Base-by-base conservation (phyloP, 2,888 invertebrate species). In the Mimas tiliae region DNA sequence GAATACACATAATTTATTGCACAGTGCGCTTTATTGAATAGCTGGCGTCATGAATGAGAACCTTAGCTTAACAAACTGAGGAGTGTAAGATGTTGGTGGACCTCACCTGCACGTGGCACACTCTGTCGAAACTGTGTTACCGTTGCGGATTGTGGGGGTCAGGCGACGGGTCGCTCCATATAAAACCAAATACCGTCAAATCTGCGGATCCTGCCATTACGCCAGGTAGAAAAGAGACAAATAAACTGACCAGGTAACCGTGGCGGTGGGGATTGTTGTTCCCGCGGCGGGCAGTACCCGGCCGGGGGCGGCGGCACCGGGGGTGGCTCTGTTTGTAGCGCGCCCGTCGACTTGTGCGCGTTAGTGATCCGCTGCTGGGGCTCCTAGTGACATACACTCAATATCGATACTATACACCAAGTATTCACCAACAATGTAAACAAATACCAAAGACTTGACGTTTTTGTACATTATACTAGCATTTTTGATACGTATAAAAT, bases 291-390 rank as follows among this genome's bases (percentile, higher is more conserved):
- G 53, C 79, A 78, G 78, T 90, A 91, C 67, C 83, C 76, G n/a
- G 79, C 82, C 0, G 92, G 91, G 0, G 90, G 91, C 63, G 92
- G 92, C 0, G 92, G 91, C 48, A 91, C 88, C 0, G 92, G 92
- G n/a, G 91, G 92, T 6, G 89, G 85, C 69, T 84, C 83, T 19
- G 50, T 8, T 65, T 87, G 86, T 62, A 91, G 71, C 27, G 90
- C 88, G 0, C 90, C 88, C 33, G 87, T 90, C 1, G 91, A 91
- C 81, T 90, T 91, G 82, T 91, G 90, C 58, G 85, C 79, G 63
- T 74, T 66, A 14, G 77, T 64, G 34, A 72, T 64, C 16, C 70
- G 19, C 67, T 72, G 19, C 67, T 72, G 76, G 52, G 77, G 74
- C 65, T 75, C 78, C 78, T 78, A 38, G 65, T 16, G 14, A n/a